Evolutionary conservation across 1,140 invertebrate species (phyloP), one percentile per base, ranked within the genome.

Genomic region (Meloidogyne hapla): DNA sequence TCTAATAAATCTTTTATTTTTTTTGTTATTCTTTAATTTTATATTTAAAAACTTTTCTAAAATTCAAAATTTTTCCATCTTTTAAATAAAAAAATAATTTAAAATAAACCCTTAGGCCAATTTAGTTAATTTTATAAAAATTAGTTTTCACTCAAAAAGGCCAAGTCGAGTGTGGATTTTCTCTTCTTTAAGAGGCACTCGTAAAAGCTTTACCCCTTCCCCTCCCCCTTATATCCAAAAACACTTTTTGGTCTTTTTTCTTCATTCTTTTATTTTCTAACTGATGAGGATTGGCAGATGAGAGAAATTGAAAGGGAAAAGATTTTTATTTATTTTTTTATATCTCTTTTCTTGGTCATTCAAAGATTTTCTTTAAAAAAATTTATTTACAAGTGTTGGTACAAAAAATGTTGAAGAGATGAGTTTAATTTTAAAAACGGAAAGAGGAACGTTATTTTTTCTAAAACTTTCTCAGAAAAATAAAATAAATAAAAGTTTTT

Each of bases 71-170:
- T 65, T 66, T 25, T 25, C 13, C 15, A 18, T 66, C 18, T 40
- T 66, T 21, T 66, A 40, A 40, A 66, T 21, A 65, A 28, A n/a
- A 23, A n/a, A n/a, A n/a, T n/a, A n/a, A n/a, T n/a, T n/a, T n/a
- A 65, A 65, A 15, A 5, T 38, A 18, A 13, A 66, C 5, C 65
- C 38, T 26, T 66, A 66, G 23, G 38, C 65, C 21, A 33, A 66
- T 33, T 66, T 66, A 66, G 18, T 66, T 40, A 66, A 66, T 26
- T 66, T 66, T 66, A 21, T 10, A 6, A 66, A 40, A 18, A 66
- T n/a, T 33, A 66, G 25, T 66, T 66, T 56, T 56, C 48, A 56
- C n/a, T 66, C 65, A 66, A 28, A 66, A 33, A 66, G 26, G 26
- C 26, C 26, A 33, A 66, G 26, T 66, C 23, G 23, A 66, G n/a